Evolutionary conservation across 2,888 invertebrate genomes (phyloP).

Genomic region (Tanytarsus gracilentus): DNA sequence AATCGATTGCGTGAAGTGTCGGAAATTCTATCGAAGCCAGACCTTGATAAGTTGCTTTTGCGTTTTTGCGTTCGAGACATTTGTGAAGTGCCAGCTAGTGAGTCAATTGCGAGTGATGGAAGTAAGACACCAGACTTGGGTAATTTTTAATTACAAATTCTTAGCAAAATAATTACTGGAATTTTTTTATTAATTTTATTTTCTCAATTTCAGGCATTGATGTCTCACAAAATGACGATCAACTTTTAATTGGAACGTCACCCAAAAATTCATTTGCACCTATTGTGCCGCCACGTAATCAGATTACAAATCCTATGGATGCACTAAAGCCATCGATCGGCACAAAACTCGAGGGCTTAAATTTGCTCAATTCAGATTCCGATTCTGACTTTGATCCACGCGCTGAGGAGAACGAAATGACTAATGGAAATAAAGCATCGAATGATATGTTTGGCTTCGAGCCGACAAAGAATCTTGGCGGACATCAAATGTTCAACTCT

Average conservation of each 20-base stretch:
- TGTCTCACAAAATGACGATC: slow-evolving; percentile 36
- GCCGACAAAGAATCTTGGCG: slow-evolving; percentile 40
- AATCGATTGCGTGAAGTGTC: slow-evolving; percentile 64
- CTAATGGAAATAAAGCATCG: slow-evolving; percentile 38
- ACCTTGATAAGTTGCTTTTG: slow-evolving; percentile 45
- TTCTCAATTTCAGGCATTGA: slow-evolving; percentile 33
- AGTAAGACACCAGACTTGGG: slow-evolving; percentile 41
- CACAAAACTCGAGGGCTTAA: slow-evolving; percentile 64
- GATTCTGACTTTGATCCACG: slow-evolving; percentile 85
- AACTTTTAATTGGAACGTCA: slow-evolving; percentile 41
- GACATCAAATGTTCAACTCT: slow-evolving; percentile 40
- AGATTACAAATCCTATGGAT: slow-evolving; percentile 51
- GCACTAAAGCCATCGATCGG: slow-evolving; percentile 56
- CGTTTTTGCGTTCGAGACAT: slow-evolving; percentile 50
- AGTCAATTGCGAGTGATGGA: slow-evolving; percentile 37
- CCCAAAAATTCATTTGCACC: slow-evolving; percentile 38
- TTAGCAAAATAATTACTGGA: not conserved
- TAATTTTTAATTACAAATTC: slow-evolving; percentile 31
- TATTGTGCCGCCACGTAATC: slow-evolving; percentile 41
- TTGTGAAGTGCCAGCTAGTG: slow-evolving; percentile 42
- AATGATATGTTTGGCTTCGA: slow-evolving; percentile 44
- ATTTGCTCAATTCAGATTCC: slow-evolving; percentile 63
- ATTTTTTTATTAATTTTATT: not conserved
- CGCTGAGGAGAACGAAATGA: slow-evolving; percentile 53
- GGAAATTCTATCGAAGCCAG: slow-evolving; percentile 40